phyloP scores from a whole-genome alignment of 2,797 vertebrate genomes.

The Loris lydekkerianus region DNA sequence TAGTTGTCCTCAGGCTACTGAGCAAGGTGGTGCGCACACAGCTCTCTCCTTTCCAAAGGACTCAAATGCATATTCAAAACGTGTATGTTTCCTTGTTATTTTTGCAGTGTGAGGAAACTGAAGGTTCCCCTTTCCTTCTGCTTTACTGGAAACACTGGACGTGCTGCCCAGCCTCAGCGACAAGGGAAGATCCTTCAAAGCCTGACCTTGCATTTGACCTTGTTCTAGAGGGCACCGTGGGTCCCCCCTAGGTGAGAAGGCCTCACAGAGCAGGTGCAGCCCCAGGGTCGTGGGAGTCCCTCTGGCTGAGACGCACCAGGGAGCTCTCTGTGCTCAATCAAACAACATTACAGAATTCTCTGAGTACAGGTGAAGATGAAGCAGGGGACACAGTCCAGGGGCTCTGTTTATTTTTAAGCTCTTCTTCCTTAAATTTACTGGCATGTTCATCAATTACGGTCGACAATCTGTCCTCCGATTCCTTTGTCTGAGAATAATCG shows the following conservation, averaged over 20 bases:
- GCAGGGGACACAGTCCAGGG: not conserved
- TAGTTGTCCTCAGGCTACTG: not conserved
- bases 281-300: too few species aligned
- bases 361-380: not conserved
- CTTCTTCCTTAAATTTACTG: conserved; percentile 34
- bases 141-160: fast-evolving
- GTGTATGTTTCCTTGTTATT: not conserved
- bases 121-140: not conserved
- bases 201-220: fast-evolving
- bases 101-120: too few species aligned
- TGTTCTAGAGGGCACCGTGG: fast-evolving
- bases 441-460: not conserved
- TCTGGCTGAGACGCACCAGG: not conserved
- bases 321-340: not conserved
- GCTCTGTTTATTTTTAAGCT: conserved; percentile 30
- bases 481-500: conserved; percentile 55
- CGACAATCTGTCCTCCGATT: not conserved
- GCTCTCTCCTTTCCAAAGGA: not conserved
- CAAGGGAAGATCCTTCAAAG: not conserved
- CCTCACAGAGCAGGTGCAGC: too few species aligned
- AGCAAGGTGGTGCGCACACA: not conserved
- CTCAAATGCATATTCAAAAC: not conserved
- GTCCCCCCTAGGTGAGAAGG: not conserved
- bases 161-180: not conserved
- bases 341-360: not conserved